A percentile compares a stretch with the other conserved stretches of the same genome.
These are phyloP conservation scores for Myotis findleyi DNA, from an alignment of 2,797 vertebrate species.

Conservation along the genomic window DNA sequence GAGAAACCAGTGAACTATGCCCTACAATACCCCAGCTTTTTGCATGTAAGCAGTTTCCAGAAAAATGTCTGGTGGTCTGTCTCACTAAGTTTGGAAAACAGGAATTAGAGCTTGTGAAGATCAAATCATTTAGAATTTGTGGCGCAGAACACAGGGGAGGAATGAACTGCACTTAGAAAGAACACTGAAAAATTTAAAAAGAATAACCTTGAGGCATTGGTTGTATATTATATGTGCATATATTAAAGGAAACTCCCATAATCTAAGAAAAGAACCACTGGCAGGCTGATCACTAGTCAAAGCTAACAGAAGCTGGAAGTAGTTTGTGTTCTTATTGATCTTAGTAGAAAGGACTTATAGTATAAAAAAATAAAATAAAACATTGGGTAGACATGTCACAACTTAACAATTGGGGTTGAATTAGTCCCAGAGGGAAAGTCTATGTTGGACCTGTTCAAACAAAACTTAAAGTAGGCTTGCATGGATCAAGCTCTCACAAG, in stretches of 20 bases:
- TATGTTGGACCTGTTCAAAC: neutral
- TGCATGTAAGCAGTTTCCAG: neutral
- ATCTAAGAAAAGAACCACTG: neutral
- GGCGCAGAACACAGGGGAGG: neutral
- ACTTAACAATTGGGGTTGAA: neutral
- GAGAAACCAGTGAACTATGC: neutral
- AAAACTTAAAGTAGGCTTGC: neutral
- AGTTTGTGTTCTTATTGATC: neutral
- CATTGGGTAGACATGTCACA: neutral
- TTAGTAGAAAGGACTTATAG: neutral
- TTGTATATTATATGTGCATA: neutral
- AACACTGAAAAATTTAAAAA: neutral
- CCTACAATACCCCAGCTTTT: neutral
- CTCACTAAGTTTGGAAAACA: neutral
- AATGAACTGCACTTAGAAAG: neutral
- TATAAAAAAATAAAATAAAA: neutral
- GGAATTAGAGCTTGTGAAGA: neutral
- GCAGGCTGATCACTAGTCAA: neutral
- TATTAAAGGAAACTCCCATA: neutral
- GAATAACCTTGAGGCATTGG: neutral
- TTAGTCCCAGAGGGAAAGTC: neutral
- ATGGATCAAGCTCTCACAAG: neutral
- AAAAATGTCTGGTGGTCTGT: neutral
- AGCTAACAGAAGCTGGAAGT: neutral
- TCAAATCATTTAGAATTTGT: neutral